Evolutionary conservation across 1,140 invertebrate genomes (phyloP).

Genomic region (Rhagoletis pomonella): DNA sequence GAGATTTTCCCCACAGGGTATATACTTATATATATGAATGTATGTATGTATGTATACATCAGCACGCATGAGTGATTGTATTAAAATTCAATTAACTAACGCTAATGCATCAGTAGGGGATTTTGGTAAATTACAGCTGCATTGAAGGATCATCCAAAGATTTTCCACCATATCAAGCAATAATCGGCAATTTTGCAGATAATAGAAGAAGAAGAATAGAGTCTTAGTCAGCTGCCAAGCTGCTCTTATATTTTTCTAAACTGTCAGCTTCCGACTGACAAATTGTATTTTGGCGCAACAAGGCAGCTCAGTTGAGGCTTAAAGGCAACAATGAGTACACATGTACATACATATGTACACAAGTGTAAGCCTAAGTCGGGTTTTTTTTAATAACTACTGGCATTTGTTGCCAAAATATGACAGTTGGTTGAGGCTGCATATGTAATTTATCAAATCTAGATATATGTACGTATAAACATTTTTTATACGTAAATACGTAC

Average conservation of each 20-base stretch:
- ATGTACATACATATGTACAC: neutral
- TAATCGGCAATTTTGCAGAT: conserved; percentile 25
- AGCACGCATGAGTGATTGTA: neutral
- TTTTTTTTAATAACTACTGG: neutral
- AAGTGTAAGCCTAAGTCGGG: neutral
- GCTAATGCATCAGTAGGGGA: neutral
- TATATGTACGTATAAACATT: neutral
- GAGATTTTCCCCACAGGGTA: too few relatives aligned
- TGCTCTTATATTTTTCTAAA: neutral
- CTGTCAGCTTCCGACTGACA: neutral
- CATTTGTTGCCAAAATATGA: neutral
- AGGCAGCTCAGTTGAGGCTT: neutral
- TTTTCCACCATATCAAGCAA: neutral
- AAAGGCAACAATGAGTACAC: neutral
- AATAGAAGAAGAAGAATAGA: neutral
- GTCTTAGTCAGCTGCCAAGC: neutral
- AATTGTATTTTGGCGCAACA: conserved; percentile 17
- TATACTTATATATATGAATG: too few relatives aligned
- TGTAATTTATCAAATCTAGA: neutral
- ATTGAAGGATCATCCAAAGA: conserved; percentile 5
- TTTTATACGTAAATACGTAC: too few relatives aligned
- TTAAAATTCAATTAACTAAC: conserved; percentile 18
- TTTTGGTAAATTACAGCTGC: conserved; percentile 8
- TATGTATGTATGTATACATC: neutral
- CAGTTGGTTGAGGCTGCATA: neutral